phyloP scores from a whole-genome alignment of 1,140 invertebrate genomes.

The Drosophila subobscura region DNA sequence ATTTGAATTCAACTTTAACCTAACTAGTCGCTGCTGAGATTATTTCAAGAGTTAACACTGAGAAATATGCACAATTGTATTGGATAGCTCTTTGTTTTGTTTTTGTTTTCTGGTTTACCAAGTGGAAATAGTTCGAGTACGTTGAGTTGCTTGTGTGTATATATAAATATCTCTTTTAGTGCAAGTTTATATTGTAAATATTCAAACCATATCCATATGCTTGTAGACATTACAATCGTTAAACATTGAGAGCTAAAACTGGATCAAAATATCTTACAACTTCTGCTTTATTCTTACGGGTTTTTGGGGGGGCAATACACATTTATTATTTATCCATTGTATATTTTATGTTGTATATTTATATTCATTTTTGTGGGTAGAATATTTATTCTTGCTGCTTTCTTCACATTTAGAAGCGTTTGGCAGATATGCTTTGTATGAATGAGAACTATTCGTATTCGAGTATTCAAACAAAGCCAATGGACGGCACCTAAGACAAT shows the following conservation, averaged over 20 bases:
- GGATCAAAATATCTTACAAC: slow-evolving; percentile 42
- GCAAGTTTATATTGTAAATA: slow-evolving; percentile 34
- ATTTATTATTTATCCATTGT: background rate
- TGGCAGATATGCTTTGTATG: slow-evolving; percentile 57
- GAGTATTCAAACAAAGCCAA: slow-evolving; percentile 74
- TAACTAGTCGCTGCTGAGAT: slow-evolving; percentile 52
- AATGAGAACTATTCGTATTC: slow-evolving; percentile 39
- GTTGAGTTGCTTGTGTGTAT: slow-evolving; percentile 21
- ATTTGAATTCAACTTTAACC: slow-evolving; percentile 57
- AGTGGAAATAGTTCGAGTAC: slow-evolving; percentile 45
- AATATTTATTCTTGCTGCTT: slow-evolving; percentile 3
- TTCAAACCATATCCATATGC: slow-evolving; percentile 39
- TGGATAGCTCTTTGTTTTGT: slow-evolving; percentile 70
- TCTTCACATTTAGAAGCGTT: slow-evolving; percentile 51
- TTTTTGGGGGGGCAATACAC: too few species aligned
- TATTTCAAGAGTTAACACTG: slow-evolving; percentile 52
- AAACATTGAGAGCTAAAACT: slow-evolving; percentile 41
- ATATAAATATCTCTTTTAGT: slow-evolving; percentile 17
- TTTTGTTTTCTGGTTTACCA: too few species aligned
- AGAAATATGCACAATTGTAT: slow-evolving; percentile 77
- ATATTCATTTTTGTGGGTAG: background rate
- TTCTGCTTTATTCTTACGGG: background rate
- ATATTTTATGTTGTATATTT: slow-evolving; percentile 12
- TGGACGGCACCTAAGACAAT: slow-evolving; percentile 82
- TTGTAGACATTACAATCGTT: background rate